Percentiles rank a stretch among this genome's conserved stretches.
phyloP scores from a whole-genome alignment of 2,888 invertebrate species.

The Hesperia comma region DNA sequence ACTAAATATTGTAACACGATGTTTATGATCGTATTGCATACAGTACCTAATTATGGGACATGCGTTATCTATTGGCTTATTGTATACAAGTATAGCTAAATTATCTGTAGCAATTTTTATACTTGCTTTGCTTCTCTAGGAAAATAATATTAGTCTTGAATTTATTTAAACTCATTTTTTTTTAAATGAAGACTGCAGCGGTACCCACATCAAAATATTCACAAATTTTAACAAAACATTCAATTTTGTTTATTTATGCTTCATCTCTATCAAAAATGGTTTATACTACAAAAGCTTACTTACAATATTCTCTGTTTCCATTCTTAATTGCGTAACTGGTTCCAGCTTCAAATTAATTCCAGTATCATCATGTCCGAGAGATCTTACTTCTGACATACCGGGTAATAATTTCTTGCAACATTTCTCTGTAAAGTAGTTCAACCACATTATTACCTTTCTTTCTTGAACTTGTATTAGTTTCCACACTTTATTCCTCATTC shows the following conservation, averaged over 20 bases:
- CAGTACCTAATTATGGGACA: too few species aligned
- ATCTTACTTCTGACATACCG: conserved; percentile 16
- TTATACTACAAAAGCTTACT: not conserved
- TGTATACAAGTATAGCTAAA: too few species aligned
- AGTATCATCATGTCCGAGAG: conserved; percentile 9
- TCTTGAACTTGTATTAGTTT: conserved; percentile 18
- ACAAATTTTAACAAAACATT: too few species aligned
- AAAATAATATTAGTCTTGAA: too few species aligned
- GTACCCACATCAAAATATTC: too few species aligned
- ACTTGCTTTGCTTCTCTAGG: too few species aligned
- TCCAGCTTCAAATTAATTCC: conserved; percentile 6
- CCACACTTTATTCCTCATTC: not conserved
- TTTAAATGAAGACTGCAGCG: too few species aligned
- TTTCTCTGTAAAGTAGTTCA: conserved; percentile 24
- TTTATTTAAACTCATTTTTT: too few species aligned
- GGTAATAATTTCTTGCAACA: conserved; percentile 22
- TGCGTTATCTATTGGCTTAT: too few species aligned
- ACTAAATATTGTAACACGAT: not conserved
- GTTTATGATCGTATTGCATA: too few species aligned
- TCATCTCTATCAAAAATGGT: not conserved
- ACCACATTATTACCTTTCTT: conserved; percentile 24
- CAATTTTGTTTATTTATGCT: too few species aligned
- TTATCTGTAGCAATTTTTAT: too few species aligned
- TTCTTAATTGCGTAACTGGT: conserved; percentile 3
- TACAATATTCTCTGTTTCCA: not conserved